phyloP scores from a whole-genome alignment of 2,113 vertebrate genomes.

The Brienomyrus longianalis region DNA sequence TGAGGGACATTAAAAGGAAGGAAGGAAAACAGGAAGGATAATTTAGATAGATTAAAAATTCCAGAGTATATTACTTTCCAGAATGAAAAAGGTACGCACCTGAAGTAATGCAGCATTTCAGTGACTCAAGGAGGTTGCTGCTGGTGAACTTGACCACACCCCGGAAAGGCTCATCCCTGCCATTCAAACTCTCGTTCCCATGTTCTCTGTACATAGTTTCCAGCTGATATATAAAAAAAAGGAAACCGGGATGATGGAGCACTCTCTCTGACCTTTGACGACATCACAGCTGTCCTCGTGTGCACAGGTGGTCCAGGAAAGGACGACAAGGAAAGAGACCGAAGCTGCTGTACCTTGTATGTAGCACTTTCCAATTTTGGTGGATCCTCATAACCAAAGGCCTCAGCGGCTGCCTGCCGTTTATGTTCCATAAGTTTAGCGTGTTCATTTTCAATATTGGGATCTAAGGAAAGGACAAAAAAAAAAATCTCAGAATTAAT shows the following conservation, averaged over 20 bases:
- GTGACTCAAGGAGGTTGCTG: constrained; percentile 77
- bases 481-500: not conserved
- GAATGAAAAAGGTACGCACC: constrained; percentile 56
- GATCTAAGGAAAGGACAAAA: constrained; percentile 47
- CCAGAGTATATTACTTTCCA: not conserved
- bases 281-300: not conserved
- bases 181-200: constrained; percentile 48
- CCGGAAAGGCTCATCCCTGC: constrained; percentile 66
- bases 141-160: constrained; percentile 83
- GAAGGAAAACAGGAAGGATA: not conserved
- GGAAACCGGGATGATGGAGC: not conserved
- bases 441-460: constrained; percentile 69
- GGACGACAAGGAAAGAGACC: not conserved
- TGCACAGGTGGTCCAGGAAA: not conserved
- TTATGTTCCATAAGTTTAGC: constrained; percentile 54
- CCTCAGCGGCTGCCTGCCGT: constrained; percentile 60
- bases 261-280: not conserved
- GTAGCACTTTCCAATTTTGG: constrained; percentile 78
- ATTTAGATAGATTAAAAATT: not conserved
- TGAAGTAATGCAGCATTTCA: constrained; percentile 70
- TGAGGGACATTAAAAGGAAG: not conserved
- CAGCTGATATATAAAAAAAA: constrained; percentile 59
- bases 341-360: constrained; percentile 61
- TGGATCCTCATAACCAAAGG: constrained; percentile 66
- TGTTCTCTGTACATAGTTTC: constrained; percentile 76